Conservation (phyloP, 2,888 invertebrate species). For the Chironomus riparius region DNA sequence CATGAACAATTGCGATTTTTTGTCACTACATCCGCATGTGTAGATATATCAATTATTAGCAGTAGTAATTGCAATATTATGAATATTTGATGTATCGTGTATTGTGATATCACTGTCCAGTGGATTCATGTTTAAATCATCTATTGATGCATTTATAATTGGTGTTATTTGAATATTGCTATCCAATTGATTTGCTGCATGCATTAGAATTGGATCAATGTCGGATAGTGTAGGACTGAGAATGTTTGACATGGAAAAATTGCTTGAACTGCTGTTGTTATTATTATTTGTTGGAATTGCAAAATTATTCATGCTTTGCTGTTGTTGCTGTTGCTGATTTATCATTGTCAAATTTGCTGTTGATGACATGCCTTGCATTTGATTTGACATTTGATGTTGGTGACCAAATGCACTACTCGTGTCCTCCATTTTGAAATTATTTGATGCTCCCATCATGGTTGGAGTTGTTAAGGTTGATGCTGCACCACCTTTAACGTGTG, state of each 20-base stretch:
- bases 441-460: not conserved
- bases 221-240: not conserved
- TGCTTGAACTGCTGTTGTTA: not conserved
- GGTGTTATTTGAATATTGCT: conserved; percentile 32
- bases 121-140: conserved; percentile 10
- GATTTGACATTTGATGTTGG: conserved; percentile 12
- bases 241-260: conserved; percentile 23
- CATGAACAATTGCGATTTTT: not conserved
- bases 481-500: conserved; percentile 37
- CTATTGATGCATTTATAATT: conserved; percentile 29
- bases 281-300: not conserved
- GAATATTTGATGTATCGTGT: not conserved
- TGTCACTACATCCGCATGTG: too few relatives aligned
- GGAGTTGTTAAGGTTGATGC: not conserved
- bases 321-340: conserved; percentile 12
- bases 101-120: not conserved
- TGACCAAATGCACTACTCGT: not conserved
- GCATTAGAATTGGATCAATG: conserved; percentile 7
- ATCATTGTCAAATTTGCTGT: not conserved
- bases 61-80: not conserved
- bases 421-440: conserved; percentile 2
- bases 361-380: conserved; percentile 7
- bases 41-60: conserved; percentile 6
- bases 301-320: not conserved
- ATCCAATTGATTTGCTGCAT: conserved; percentile 1